These are phyloP conservation scores for Epinephelus awoara DNA, from an alignment of 2,797 vertebrate species.

Conservation along the genomic window DNA sequence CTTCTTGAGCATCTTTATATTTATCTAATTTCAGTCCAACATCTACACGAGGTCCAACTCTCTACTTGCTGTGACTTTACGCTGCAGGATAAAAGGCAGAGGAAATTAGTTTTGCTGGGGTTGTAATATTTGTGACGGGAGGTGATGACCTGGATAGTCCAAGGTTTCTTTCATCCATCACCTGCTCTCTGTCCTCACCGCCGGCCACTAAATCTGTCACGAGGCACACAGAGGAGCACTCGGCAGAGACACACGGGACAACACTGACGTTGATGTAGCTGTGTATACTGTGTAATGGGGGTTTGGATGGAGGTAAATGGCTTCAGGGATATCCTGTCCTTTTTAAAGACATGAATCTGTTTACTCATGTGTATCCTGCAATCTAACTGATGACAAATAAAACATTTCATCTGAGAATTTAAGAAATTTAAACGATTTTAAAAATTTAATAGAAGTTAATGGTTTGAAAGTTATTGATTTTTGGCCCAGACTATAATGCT, in stretches of 20 bases:
- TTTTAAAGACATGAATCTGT: background rate
- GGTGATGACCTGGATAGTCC: conserved; percentile 73
- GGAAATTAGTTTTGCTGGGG: conserved; percentile 44
- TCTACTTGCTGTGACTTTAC: background rate
- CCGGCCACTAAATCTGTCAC: conserved; percentile 72
- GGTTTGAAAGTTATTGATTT: background rate
- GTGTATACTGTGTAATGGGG: background rate
- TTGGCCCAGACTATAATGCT: background rate
- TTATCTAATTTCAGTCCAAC: background rate
- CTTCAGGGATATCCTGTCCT: background rate
- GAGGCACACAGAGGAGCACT: conserved; percentile 34
- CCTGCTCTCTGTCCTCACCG: conserved; percentile 52
- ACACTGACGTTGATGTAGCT: conserved; percentile 12
- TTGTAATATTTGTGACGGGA: conserved; percentile 45
- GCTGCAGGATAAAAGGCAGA: conserved; percentile 20
- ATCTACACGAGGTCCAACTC: background rate
- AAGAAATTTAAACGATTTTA: background rate
- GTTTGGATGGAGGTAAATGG: background rate
- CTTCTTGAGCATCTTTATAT: background rate
- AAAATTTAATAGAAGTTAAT: background rate
- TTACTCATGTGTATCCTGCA: background rate
- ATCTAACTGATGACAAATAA: background rate
- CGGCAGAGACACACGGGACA: conserved; percentile 4
- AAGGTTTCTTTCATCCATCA: conserved; percentile 82
- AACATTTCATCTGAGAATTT: background rate